Conservation (phyloP, 2,113 vertebrate species). For the Tachysurus fulvidraco region DNA sequence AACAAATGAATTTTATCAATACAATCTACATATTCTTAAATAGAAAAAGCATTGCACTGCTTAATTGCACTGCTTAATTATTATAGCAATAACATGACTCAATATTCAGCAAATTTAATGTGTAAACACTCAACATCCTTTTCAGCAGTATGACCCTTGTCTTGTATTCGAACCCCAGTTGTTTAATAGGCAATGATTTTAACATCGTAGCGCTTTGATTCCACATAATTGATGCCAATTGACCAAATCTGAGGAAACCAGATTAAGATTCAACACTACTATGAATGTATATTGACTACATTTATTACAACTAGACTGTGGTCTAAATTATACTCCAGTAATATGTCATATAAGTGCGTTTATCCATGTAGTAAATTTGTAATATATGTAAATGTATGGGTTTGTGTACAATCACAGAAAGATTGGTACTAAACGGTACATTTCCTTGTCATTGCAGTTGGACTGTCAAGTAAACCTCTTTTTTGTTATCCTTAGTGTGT, state of each 20-base stretch:
- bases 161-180: neutral
- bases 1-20: neutral
- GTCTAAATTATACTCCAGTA: neutral
- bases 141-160: neutral
- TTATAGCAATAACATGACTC: neutral
- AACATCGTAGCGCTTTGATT: neutral
- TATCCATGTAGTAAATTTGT: neutral
- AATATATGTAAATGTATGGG: neutral
- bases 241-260: neutral
- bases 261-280: neutral
- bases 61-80: neutral
- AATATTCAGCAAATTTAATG: neutral
- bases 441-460: neutral
- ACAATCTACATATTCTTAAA: too few species aligned
- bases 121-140: constrained; percentile 7
- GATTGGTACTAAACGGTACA: neutral
- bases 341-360: neutral
- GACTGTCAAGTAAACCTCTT: neutral
- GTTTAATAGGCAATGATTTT: too few species aligned
- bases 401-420: neutral
- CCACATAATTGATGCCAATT: too few species aligned
- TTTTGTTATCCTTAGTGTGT: neutral
- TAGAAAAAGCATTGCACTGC: too few species aligned
- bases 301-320: too few species aligned
- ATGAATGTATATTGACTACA: too few species aligned